Evolutionary conservation across 2,797 vertebrate species (phyloP).

Genomic region (Tragopan temminckii): DNA sequence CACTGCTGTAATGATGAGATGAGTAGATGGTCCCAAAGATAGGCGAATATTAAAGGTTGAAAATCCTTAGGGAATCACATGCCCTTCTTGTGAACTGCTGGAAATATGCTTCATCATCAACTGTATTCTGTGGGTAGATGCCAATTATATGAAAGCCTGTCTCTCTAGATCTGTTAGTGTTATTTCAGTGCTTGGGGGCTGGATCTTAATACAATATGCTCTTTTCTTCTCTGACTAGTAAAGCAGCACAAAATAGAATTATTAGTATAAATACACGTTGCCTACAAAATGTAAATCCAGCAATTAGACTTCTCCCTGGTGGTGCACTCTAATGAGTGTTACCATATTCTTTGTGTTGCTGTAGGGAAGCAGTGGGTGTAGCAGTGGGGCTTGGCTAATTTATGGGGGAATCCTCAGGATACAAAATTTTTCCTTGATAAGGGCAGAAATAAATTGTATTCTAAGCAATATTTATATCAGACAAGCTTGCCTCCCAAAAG

Average conservation of each 20-base stretch:
- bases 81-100: constrained; percentile 71
- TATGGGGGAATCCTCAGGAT: constrained; percentile 55
- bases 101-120: constrained; percentile 76
- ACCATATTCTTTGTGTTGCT: constrained; percentile 75
- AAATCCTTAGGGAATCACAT: constrained; percentile 70
- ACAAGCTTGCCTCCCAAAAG: constrained; percentile 25
- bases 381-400: constrained; percentile 61
- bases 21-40: constrained; percentile 67
- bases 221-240: constrained; percentile 76
- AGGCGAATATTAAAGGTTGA: constrained; percentile 60
- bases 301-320: constrained; percentile 75
- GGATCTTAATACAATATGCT: constrained; percentile 75
- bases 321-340: constrained; percentile 66
- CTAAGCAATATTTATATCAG: constrained; percentile 50
- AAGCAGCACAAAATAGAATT: constrained; percentile 77
- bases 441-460: constrained; percentile 48
- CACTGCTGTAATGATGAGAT: constrained; percentile 62
- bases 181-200: constrained; percentile 70
- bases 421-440: constrained; percentile 64
- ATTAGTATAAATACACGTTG: constrained; percentile 76
- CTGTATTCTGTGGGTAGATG: constrained; percentile 58
- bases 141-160: constrained; percentile 77
- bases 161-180: constrained; percentile 67
- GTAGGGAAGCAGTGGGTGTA: constrained; percentile 68
- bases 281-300: constrained; percentile 79